Conservation (phyloP, 2,113 vertebrate genomes). For the Calidris pugnax region DNA sequence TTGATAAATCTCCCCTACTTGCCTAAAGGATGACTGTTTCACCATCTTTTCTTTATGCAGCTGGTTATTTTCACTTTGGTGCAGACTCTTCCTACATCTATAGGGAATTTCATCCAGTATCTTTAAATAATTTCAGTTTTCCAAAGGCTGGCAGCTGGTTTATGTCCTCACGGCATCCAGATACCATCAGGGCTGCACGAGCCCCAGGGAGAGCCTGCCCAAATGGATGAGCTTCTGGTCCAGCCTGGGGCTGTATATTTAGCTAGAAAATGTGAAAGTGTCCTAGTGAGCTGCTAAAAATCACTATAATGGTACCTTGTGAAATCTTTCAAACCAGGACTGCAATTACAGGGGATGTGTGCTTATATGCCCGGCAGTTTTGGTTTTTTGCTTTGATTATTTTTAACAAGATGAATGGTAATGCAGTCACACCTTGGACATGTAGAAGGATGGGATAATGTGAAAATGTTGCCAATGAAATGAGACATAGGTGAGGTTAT, state of each 20-base stretch:
- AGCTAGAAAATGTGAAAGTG: background rate
- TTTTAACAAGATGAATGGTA: background rate
- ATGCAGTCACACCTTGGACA: background rate
- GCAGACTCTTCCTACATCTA: background rate
- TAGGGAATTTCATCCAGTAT: background rate
- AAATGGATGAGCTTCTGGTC: accelerated
- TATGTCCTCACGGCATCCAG: background rate
- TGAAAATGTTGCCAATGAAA: background rate
- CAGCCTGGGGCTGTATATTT: background rate
- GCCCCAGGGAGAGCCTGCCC: background rate
- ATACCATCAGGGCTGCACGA: accelerated
- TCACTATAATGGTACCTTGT: background rate
- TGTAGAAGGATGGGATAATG: background rate
- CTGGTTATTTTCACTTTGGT: background rate
- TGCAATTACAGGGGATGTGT: background rate
- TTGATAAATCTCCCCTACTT: background rate
- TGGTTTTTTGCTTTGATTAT: background rate
- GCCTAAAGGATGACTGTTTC: background rate
- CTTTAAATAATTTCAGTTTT: background rate
- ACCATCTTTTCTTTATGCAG: background rate
- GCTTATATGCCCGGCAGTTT: background rate
- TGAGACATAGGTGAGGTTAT: background rate
- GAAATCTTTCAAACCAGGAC: background rate
- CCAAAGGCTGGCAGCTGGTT: background rate
- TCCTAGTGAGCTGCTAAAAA: background rate